These are phyloP conservation scores for Myotis daubentonii DNA, from an alignment of 2,797 vertebrate species.

Conservation along the genomic window DNA sequence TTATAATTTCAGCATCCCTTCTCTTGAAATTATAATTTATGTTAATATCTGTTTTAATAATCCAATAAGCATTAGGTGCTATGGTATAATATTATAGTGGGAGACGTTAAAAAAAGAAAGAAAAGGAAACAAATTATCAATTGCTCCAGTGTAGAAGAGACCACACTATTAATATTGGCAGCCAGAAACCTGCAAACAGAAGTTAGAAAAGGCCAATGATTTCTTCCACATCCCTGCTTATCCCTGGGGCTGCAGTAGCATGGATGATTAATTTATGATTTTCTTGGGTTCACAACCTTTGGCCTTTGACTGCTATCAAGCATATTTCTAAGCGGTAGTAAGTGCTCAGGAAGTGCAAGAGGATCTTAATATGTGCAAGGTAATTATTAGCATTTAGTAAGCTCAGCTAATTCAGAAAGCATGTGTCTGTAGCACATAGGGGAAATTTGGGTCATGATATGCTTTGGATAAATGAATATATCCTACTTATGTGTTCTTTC, in stretches of 20 bases:
- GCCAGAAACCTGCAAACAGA: not conserved
- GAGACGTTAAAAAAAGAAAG: not conserved
- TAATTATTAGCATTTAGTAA: not conserved
- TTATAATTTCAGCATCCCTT: not conserved
- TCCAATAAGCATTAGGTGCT: not conserved
- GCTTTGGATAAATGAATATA: not conserved
- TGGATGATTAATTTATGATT: not conserved
- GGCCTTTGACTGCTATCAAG: not conserved
- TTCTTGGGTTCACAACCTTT: not conserved
- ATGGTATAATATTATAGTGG: not conserved
- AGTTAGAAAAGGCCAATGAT: not conserved
- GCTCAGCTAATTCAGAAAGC: not conserved
- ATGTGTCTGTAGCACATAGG: not conserved
- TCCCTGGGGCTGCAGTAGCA: not conserved
- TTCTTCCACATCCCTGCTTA: not conserved
- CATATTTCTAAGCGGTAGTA: not conserved
- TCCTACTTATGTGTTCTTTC: not conserved
- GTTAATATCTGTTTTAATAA: constrained; percentile 20
- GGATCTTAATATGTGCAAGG: not conserved
- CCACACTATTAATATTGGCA: not conserved
- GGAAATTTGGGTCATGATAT: not conserved
- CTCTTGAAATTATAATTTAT: constrained; percentile 8
- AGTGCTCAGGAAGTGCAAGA: not conserved
- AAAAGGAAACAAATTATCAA: not conserved
- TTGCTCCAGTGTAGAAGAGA: constrained; percentile 6